A percentile compares a stretch with the other conserved stretches of the same genome.
phyloP scores from a whole-genome alignment of 2,113 vertebrate genomes.

The Dicerorhinus sumatrensis region DNA sequence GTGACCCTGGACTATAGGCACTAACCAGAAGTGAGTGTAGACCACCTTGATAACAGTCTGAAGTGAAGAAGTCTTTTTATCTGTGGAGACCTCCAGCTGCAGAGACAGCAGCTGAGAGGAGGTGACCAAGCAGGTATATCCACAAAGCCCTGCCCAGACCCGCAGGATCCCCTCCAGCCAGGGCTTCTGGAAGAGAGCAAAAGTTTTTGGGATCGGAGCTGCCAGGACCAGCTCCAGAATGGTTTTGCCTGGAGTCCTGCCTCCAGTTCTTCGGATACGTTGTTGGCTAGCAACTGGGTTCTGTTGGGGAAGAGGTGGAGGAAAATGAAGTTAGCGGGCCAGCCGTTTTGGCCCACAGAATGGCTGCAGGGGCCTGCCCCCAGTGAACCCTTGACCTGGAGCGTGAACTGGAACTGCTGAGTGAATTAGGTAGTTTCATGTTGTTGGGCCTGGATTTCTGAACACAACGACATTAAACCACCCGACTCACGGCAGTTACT shows the following conservation, averaged over 20 bases:
- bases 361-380: constrained; percentile 70
- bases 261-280: constrained; percentile 70
- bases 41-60: background rate
- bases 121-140: background rate
- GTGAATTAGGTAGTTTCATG: constrained; percentile 95
- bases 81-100: background rate
- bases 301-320: constrained; percentile 53
- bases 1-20: background rate
- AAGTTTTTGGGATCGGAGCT: background rate
- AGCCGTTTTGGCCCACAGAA: constrained; percentile 64
- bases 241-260: background rate
- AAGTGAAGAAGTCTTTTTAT: constrained; percentile 21
- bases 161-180: background rate
- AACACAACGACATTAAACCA: constrained; percentile 93
- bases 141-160: background rate
- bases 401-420: constrained; percentile 86
- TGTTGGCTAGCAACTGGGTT: constrained; percentile 81
- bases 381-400: constrained; percentile 79
- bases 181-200: background rate
- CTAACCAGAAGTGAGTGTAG: background rate
- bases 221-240: background rate
- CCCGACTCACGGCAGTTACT: constrained; percentile 90
- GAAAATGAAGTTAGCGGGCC: constrained; percentile 57
- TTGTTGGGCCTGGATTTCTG: constrained; percentile 92
- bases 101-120: background rate